These are phyloP conservation scores for Luidia sarsii DNA, from an alignment of 53 echinoderm and acorn worm genomes.

Conservation along the genomic window DNA sequence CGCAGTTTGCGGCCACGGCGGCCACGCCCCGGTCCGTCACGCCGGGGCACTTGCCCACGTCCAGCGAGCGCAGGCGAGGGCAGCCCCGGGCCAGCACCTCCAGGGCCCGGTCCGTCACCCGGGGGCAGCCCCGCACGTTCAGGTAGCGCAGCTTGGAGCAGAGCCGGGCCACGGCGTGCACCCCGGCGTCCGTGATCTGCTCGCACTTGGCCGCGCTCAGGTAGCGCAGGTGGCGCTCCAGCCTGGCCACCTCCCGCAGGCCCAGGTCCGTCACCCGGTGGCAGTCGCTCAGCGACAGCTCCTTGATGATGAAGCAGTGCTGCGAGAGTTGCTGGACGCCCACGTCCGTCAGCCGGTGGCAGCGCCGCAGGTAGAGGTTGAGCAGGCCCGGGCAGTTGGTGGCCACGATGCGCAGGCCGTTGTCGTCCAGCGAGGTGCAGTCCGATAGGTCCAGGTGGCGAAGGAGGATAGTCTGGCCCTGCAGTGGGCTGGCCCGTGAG, in stretches of 20 bases:
- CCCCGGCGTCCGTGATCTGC: constrained; percentile 84
- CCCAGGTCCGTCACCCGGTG: constrained; percentile 83
- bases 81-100: constrained; percentile 89
- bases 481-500: constrained; percentile 61
- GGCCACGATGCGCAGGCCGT: constrained; percentile 84
- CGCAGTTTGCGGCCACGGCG: constrained; percentile 70
- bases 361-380: constrained; percentile 90
- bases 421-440: constrained; percentile 81
- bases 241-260: constrained; percentile 77
- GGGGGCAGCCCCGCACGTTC: constrained; percentile 80
- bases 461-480: constrained; percentile 79
- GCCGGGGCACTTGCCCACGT: constrained; percentile 87
- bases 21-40: constrained; percentile 84
- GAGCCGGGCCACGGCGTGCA: constrained; percentile 73
- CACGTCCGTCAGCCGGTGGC: constrained; percentile 75
- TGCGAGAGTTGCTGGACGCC: constrained; percentile 83
- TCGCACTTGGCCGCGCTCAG: constrained; percentile 97
- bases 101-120: constrained; percentile 85
- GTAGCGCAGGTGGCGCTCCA: constrained; percentile 79
- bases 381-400: constrained; percentile 89
- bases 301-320: constrained; percentile 85
- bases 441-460: constrained; percentile 93
- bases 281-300: constrained; percentile 90
- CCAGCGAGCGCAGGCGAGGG: constrained; percentile 78
- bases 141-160: constrained; percentile 86